These are phyloP conservation scores for Corticium candelabrum DNA, from an alignment of 37 sponge, comb jelly and placozoan species.

Conservation along the genomic window DNA sequence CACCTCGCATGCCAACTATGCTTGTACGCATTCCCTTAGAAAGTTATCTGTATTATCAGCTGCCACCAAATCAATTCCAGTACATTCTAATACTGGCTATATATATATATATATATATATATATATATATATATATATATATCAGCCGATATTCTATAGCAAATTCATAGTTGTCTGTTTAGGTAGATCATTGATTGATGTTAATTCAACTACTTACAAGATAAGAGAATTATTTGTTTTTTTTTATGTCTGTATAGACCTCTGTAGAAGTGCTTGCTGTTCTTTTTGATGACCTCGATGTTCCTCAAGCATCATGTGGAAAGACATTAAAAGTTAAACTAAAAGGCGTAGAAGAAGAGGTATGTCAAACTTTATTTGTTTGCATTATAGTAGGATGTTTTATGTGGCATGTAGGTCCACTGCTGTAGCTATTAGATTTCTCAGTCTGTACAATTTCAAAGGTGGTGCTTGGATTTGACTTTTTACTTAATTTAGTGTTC, in stretches of 20 bases:
- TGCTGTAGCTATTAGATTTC: too few species aligned
- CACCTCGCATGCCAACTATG: too few species aligned
- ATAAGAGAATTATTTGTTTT: neutral
- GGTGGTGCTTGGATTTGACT: too few species aligned
- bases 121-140: neutral
- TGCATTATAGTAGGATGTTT: too few species aligned
- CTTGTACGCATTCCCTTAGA: too few species aligned
- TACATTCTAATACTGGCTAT: too few species aligned
- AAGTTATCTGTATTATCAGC: too few species aligned
- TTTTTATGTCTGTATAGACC: conserved; percentile 24
- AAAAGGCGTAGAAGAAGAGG: conserved; percentile 95
- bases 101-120: neutral
- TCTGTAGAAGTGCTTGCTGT: conserved; percentile 67
- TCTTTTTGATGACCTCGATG: conserved; percentile 67
- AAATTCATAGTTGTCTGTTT: neutral
- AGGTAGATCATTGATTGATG: neutral
- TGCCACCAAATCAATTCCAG: too few species aligned
- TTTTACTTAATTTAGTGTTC: too few species aligned
- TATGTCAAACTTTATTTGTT: neutral
- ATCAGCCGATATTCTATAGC: too few species aligned
- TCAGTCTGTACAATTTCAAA: too few species aligned
- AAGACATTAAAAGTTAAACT: conserved; percentile 90
- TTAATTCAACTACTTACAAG: neutral
- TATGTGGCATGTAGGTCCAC: too few species aligned
- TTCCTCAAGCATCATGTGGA: conserved; percentile 63